Evolutionary conservation across 2,888 invertebrate species (phyloP).

Genomic region (Hedya salicella): DNA sequence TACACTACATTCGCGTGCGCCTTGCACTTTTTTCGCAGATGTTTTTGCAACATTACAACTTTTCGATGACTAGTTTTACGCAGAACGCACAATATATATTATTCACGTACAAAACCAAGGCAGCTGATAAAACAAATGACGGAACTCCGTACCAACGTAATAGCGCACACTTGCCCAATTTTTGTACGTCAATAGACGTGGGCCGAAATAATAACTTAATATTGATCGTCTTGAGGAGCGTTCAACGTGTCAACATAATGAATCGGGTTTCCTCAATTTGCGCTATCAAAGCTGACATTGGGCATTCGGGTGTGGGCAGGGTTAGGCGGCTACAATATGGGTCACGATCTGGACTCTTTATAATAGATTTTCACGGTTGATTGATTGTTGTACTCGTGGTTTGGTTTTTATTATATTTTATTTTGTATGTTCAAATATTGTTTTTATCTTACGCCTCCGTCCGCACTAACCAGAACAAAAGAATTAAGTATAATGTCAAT

Average conservation of each 20-base stretch:
- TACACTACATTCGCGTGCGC: too few species aligned
- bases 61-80: not conserved
- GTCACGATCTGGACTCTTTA: constrained; percentile 55
- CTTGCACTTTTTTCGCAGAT: too few species aligned
- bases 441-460: too few species aligned
- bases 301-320: not conserved
- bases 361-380: constrained; percentile 42
- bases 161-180: constrained; percentile 3
- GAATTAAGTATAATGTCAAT: too few species aligned
- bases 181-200: constrained; percentile 26
- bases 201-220: constrained; percentile 38
- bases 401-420: not conserved
- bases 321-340: constrained; percentile 53
- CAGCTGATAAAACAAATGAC: constrained; percentile 18
- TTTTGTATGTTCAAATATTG: too few species aligned
- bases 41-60: too few species aligned
- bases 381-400: constrained; percentile 20
- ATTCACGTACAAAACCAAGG: not conserved
- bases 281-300: constrained; percentile 26
- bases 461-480: too few species aligned
- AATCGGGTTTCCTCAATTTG: constrained; percentile 31
- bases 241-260: constrained; percentile 29
- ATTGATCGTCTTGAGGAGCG: constrained; percentile 35
- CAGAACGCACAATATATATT: not conserved
- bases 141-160: constrained; percentile 11